Conservation (phyloP, 2,113 vertebrate genomes). For the Zosterops pallidus region DNA sequence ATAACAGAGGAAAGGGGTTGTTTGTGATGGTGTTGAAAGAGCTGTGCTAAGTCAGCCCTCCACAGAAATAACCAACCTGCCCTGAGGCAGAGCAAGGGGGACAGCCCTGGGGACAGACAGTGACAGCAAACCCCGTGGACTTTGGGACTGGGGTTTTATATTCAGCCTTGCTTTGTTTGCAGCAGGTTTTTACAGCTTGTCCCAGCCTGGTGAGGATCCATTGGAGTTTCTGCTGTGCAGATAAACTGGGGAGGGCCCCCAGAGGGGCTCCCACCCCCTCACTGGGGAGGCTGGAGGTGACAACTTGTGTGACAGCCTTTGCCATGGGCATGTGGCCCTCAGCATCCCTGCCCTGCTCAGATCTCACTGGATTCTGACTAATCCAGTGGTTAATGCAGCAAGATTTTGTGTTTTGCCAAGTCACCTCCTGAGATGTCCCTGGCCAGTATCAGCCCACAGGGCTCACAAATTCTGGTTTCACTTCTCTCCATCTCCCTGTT, state of each 20-base stretch:
- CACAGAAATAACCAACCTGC: background rate
- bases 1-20: background rate
- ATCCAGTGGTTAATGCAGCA: background rate
- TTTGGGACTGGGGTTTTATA: background rate
- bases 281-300: background rate
- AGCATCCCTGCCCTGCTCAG: background rate
- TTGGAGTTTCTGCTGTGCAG: background rate
- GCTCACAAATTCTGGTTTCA: background rate
- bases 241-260: background rate
- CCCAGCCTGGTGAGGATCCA: background rate
- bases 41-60: background rate
- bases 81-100: background rate
- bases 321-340: background rate
- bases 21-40: slow-evolving; percentile 4
- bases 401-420: background rate
- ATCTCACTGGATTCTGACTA: background rate
- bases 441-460: background rate
- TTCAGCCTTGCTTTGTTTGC: background rate
- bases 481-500: background rate
- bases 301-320: background rate
- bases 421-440: background rate
- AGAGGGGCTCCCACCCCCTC: background rate
- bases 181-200: background rate
- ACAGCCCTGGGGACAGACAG: background rate
- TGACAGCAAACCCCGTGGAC: background rate